Evolutionary conservation across 2,113 vertebrate species (phyloP), one percentile per base, ranked within the genome.

Genomic region (Mandrillus leucophaeus): DNA sequence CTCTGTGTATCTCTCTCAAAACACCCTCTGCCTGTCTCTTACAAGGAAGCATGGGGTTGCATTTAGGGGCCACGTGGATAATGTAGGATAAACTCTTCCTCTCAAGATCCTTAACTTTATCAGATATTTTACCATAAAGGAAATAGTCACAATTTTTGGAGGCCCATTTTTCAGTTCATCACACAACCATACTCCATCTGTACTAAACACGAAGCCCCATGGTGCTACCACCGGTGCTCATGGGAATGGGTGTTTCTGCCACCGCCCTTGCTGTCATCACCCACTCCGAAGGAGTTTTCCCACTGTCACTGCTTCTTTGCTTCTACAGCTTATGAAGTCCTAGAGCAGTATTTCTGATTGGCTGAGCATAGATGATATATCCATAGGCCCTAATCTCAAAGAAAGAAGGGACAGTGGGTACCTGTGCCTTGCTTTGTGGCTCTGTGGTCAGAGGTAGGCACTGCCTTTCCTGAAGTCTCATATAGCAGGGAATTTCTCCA

Each of bases 281-380:
- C 20, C 16, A 52, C 45, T 25, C 48, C 4, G 23, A 68, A 82
- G n/a, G 17, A 68, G 6, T 55, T 79, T 86, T 73, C 64, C 52
- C 23, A 6, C 48, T 27, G 57, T 59, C 57, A 70, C 27, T 64
- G 43, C 32, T 20, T 52, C 43, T 90, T 95, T n/a, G 30, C 30
- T 84, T 84, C 32, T 57, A 30, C 2, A 45, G 40, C 14, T 72
- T 30, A n/a, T 16, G 32, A 83, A 78, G 40, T 70, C n/a, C 40
- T 64, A 13, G 50, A 92, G 80, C 23, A 50, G 16, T 7, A 3
- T 40, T 4, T 45, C n/a, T 79, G 12, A 40, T 75, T 43, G 79
- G 59, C 22, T 48, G 43, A 45, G n/a, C 5, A 40, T 4, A 6
- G 7, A 59, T 43, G 79, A 73, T 25, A 0, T 0, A n/a, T 43